Conservation (phyloP, 2,113 vertebrate species). For the Caretta caretta region DNA sequence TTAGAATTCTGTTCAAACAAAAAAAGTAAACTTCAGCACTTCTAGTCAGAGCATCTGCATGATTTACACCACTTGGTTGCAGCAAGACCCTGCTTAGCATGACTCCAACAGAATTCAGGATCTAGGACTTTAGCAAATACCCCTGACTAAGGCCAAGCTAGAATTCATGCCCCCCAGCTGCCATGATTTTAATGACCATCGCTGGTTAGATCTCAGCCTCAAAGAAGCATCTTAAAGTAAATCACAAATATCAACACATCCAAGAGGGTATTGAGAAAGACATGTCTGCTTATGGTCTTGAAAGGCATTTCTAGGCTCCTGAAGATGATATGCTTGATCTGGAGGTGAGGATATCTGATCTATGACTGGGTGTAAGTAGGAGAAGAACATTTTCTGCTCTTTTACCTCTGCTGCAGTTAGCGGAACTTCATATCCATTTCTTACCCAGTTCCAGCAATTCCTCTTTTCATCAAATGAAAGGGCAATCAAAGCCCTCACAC, state of each 20-base stretch:
- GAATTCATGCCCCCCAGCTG: not conserved
- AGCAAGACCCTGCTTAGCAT: not conserved
- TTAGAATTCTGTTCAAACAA: not conserved
- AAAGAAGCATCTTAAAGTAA: not conserved
- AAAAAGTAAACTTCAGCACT: slow-evolving; percentile 21
- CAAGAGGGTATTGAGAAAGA: not conserved
- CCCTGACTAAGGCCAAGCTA: not conserved
- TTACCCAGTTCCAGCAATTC: not conserved
- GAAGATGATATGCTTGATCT: not conserved
- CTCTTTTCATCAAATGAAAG: not conserved
- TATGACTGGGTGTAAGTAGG: not conserved
- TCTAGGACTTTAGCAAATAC: not conserved
- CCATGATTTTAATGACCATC: not conserved
- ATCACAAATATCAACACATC: not conserved
- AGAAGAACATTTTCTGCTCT: not conserved
- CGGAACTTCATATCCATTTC: not conserved
- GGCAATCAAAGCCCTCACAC: not conserved
- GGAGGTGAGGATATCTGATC: not conserved
- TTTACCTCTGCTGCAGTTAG: not conserved
- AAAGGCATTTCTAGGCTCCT: not conserved
- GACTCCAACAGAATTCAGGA: fast-evolving
- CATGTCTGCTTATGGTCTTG: not conserved
- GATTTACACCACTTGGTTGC: slow-evolving; percentile 3
- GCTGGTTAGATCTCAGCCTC: not conserved
- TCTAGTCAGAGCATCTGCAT: slow-evolving; percentile 16